Evolutionary conservation across 2,113 vertebrate genomes (phyloP).

Genomic region (Monopterus albus): DNA sequence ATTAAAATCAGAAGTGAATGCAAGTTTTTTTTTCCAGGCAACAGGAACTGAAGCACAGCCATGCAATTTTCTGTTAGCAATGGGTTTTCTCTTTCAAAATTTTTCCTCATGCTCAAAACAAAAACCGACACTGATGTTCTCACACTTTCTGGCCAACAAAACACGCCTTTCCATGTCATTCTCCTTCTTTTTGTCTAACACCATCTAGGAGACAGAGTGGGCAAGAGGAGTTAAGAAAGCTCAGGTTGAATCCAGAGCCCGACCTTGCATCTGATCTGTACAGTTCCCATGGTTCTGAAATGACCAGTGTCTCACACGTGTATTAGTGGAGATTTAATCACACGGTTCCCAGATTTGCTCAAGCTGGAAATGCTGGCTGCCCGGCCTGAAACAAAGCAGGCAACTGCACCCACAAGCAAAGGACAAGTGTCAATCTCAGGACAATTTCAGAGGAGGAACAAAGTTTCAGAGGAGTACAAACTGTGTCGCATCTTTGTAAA

Average conservation of each 20-base stretch:
- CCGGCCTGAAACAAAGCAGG: not conserved
- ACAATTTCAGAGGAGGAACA: slow-evolving; percentile 32
- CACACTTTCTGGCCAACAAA: not conserved
- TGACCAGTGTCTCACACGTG: not conserved
- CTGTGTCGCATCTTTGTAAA: slow-evolving; percentile 61
- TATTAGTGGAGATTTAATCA: slow-evolving; percentile 39
- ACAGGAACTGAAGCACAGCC: too few relatives aligned
- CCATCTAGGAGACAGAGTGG: slow-evolving; percentile 18
- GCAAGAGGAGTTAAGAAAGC: slow-evolving; percentile 32
- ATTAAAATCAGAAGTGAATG: too few relatives aligned
- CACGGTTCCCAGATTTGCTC: slow-evolving; percentile 17
- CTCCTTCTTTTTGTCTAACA: not conserved
- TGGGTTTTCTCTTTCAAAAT: not conserved
- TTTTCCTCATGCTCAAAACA: not conserved
- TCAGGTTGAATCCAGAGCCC: slow-evolving; percentile 20
- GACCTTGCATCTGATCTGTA: not conserved
- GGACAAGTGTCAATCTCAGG: slow-evolving; percentile 54
- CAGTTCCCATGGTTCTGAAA: slow-evolving; percentile 30
- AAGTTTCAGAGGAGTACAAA: slow-evolving; percentile 57
- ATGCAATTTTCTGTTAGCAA: not conserved
- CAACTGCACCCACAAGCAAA: not conserved
- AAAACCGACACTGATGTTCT: slow-evolving; percentile 21
- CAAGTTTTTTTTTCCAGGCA: too few relatives aligned
- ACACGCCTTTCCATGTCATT: not conserved
- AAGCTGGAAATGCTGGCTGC: not conserved